Evolutionary conservation across 2,797 vertebrate genomes (phyloP), one percentile per base, ranked within the genome.

Genomic region (Characodon lateralis): DNA sequence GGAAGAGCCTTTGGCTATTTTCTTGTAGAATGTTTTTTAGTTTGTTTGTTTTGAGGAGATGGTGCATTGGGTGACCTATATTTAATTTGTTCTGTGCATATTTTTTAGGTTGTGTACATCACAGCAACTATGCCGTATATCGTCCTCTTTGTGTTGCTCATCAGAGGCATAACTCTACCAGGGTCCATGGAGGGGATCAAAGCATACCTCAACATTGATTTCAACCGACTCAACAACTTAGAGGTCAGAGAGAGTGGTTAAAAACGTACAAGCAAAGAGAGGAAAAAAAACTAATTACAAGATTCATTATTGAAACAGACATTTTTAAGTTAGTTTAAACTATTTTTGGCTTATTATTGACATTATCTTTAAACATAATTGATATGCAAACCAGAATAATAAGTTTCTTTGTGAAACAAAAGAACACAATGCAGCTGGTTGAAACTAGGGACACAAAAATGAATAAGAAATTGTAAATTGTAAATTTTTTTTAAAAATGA

Each of bases 111-210:
- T 78, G 98, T 99, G 81, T 99, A 99, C 96, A 97, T 99, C 94
- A 99, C 98, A 43, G 98, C 98, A 79, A 99, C 98, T 10, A 96
- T 99, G 96, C 98, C 98, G 71, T 99, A 99, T 3, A 89, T 99
- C 66, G 97, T 99, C 59, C 93, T 99, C 66, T 96, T 98, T 82
- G 98, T 99, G 85, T 91, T 99, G 90, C 90, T 99, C 89, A 97
- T 99, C 88, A 95, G 97, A 7, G 98, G 98, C 43, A 91, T 98
- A 86, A 99, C 98, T 0, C 93, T 99, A 51, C 97, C 97, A 5
- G 98, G 98, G 0, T 97, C 98, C 46, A 96, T 95, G 85, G 92
- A 96, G 0, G 98, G 98, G 86, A 99, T 99, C 90, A 96, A 88
- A 71, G 98, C 97, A 56, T 99, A 99, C 93, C 96, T 99, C 76